Base-by-base conservation (phyloP, 1,140 invertebrate genomes). In the Ceratosolen fusciceps region DNA sequence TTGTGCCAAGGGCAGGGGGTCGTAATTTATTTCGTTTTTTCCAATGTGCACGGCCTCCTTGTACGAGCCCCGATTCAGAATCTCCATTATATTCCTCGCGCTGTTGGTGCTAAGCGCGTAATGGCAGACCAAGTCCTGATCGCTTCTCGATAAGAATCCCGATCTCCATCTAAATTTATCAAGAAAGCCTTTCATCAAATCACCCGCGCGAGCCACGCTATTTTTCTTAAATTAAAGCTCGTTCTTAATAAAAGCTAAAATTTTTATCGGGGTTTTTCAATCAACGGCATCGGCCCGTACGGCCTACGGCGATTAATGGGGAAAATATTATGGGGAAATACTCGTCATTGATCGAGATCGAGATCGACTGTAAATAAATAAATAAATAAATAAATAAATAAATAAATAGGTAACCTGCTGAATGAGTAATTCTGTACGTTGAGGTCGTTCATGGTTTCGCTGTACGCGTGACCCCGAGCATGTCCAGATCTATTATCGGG, bases 41-140 rank as follows among this genome's bases (percentile, higher is more conserved):
- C 4, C 0, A 39, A 65, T 72, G 14, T 62, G n/a, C 1, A 0
- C 0, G 8, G 14, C 60, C 7, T 31, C 26, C 19, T 75, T 75
- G 10, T 19, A n/a, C 16, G 47, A 24, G 3, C 60, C 60, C n/a
- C 19, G 12, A 49, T 78, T 71, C 0, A 78, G 39, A 9, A 0
- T 0, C 3, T 58, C 24, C 52, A 78, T 78, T 31, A 60, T 12
- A n/a, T 72, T 7, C 24, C 12, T 10, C 0, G 67, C 76, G 2
- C 0, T 21, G 10, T 62, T 37, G n/a, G 67, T 60, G 49, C 34
- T 62, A 0, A 78, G 29, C 2, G 24, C 12, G n/a, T 71, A 72
- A 49, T 78, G 49, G 19, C n/a, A 31, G 0, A 78, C 76, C 5
- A 78, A 62, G 56, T 78, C 67, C 26, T 78, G 76, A 62, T 78